Evolutionary conservation across 1,140 invertebrate genomes (phyloP).

Genomic region (Neotoxoptera formosana): DNA sequence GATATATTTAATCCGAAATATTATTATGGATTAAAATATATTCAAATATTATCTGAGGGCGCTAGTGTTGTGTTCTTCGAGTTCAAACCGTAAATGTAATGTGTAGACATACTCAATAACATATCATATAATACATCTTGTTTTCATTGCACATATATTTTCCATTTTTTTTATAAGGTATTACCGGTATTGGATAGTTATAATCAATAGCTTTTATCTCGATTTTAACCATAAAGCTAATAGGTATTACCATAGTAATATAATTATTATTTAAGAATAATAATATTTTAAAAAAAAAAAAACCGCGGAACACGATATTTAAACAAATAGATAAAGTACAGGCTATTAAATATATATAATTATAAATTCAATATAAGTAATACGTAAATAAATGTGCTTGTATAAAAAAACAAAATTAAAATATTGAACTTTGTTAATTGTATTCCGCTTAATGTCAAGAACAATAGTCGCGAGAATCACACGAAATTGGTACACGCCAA

Average conservation of each 20-base stretch:
- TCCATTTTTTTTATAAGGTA: background rate
- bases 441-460: background rate
- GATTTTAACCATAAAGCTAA: background rate
- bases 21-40: background rate
- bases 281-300: background rate
- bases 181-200: too few relatives aligned
- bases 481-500: background rate
- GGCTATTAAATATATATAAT: background rate
- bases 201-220: background rate
- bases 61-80: background rate
- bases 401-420: too few relatives aligned
- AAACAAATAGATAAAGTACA: background rate
- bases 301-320: background rate
- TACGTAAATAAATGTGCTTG: background rate
- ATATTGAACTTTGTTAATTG: background rate
- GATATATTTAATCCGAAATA: background rate
- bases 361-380: background rate
- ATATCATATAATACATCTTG: background rate
- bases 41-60: constrained; percentile 16
- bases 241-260: background rate
- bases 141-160: background rate
- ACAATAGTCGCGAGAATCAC: background rate
- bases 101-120: background rate
- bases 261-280: background rate
- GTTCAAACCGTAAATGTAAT: background rate